Evolutionary conservation across 2,888 invertebrate species (phyloP).

Genomic region (Tenthredo mesomela): DNA sequence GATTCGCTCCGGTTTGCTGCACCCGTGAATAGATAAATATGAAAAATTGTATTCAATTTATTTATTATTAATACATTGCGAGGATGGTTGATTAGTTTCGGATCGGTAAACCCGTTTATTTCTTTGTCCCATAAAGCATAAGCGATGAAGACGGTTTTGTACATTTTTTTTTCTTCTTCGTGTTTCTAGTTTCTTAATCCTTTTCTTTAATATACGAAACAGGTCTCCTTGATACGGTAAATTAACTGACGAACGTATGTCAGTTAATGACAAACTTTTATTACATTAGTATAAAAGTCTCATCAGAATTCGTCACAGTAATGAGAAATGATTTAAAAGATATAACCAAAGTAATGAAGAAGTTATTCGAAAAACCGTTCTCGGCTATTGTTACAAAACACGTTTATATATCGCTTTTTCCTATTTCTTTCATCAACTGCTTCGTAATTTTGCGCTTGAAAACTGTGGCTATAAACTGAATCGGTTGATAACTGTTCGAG

Average conservation of each 20-base stretch:
- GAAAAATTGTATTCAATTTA: slow-evolving; percentile 54
- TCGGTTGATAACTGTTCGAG: slow-evolving; percentile 5
- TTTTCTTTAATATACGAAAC: slow-evolving; percentile 9
- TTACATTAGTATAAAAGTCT: slow-evolving; percentile 29
- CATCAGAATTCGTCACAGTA: slow-evolving; percentile 3
- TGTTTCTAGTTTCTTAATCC: background rate
- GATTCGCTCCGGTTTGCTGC: slow-evolving; percentile 57
- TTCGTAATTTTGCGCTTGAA: background rate
- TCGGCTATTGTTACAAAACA: background rate
- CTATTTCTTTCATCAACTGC: background rate
- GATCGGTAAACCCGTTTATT: background rate
- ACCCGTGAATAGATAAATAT: slow-evolving; percentile 4
- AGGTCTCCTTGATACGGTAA: slow-evolving; percentile 34
- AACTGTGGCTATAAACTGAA: background rate
- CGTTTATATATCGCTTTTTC: background rate
- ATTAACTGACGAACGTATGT: slow-evolving; percentile 40
- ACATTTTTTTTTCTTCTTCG: background rate
- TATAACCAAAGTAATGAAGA: background rate
- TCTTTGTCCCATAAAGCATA: slow-evolving; percentile 36
- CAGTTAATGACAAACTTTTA: slow-evolving; percentile 42
- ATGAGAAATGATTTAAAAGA: background rate
- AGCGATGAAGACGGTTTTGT: slow-evolving; percentile 4
- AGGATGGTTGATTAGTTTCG: slow-evolving; percentile 52
- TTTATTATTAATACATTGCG: slow-evolving; percentile 57
- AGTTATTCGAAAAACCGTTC: background rate